Conservation (phyloP, 2,113 vertebrate species). For the Acanthisitta chloris region DNA sequence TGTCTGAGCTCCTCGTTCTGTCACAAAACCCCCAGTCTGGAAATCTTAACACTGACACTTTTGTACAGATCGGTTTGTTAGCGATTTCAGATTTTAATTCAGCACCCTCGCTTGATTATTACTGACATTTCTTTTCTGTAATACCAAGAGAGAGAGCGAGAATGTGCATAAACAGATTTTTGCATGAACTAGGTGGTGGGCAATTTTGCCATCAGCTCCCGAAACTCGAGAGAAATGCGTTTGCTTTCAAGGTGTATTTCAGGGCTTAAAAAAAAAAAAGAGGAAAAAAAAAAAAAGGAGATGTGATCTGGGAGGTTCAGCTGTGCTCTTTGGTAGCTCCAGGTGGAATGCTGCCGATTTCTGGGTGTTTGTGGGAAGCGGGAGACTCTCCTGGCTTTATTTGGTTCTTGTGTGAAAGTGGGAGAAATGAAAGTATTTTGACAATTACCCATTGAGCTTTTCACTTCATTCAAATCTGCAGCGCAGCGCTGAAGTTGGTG, state of each 20-base stretch:
- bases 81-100: constrained; percentile 59
- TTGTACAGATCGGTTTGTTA: constrained; percentile 53
- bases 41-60: constrained; percentile 59
- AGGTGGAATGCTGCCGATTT: constrained; percentile 25
- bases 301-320: not conserved
- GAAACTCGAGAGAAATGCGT: not conserved
- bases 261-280: not conserved
- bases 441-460: constrained; percentile 66
- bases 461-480: constrained; percentile 51
- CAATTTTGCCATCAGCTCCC: not conserved
- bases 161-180: constrained; percentile 50
- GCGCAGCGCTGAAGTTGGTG: not conserved
- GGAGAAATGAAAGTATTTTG: constrained; percentile 28
- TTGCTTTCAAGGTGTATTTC: constrained; percentile 7
- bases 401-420: constrained; percentile 30
- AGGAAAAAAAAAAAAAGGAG: not conserved
- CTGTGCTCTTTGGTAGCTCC: not conserved
- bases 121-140: constrained; percentile 58
- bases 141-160: not conserved
- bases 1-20: constrained; percentile 29
- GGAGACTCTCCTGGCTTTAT: constrained; percentile 13
- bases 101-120: constrained; percentile 60
- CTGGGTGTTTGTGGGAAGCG: not conserved
- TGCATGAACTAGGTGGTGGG: not conserved
- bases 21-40: constrained; percentile 35